Conservation (phyloP, 1,140 invertebrate species). For the Drosophila kurseongensis region DNA sequence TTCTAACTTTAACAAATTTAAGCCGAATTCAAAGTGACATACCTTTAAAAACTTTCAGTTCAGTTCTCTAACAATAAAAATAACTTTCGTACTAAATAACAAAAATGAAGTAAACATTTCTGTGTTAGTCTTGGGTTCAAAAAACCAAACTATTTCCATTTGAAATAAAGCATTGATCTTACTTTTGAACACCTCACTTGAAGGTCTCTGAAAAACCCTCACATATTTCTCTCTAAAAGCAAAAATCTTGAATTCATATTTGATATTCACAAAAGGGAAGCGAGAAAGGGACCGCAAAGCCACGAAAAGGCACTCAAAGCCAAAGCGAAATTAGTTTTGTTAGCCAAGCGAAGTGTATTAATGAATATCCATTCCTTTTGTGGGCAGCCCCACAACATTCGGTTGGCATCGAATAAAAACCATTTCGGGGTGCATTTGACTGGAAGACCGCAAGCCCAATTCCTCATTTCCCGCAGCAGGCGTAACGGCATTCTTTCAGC, state of each 20-base stretch:
- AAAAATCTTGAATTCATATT: background rate
- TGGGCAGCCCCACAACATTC: constrained; percentile 1
- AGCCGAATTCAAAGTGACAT: too few relatives aligned
- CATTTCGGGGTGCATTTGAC: constrained; percentile 70
- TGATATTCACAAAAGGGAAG: background rate
- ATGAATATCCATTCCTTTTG: constrained; percentile 31
- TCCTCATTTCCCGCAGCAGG: constrained; percentile 46
- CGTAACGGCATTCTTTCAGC: constrained; percentile 20
- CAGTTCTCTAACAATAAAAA: too few relatives aligned
- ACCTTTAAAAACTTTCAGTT: too few relatives aligned
- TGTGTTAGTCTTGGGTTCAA: too few relatives aligned
- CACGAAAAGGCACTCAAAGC: constrained; percentile 63
- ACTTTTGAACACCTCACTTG: too few relatives aligned
- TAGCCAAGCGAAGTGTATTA: constrained; percentile 40
- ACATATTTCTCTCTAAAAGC: too few relatives aligned
- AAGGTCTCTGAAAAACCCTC: too few relatives aligned
- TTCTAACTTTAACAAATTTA: too few relatives aligned
- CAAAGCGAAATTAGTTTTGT: constrained; percentile 65
- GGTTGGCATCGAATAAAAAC: constrained; percentile 40
- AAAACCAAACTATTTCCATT: too few relatives aligned
- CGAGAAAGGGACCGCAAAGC: constrained; percentile 36
- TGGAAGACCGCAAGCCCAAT: constrained; percentile 75
- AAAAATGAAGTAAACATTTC: too few relatives aligned
- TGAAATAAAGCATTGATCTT: too few relatives aligned
- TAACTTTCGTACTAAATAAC: too few relatives aligned